Evolutionary conservation across 2,113 vertebrate species (phyloP), one percentile per base, ranked within the genome.

Genomic region (Pygoscelis antarcticus): DNA sequence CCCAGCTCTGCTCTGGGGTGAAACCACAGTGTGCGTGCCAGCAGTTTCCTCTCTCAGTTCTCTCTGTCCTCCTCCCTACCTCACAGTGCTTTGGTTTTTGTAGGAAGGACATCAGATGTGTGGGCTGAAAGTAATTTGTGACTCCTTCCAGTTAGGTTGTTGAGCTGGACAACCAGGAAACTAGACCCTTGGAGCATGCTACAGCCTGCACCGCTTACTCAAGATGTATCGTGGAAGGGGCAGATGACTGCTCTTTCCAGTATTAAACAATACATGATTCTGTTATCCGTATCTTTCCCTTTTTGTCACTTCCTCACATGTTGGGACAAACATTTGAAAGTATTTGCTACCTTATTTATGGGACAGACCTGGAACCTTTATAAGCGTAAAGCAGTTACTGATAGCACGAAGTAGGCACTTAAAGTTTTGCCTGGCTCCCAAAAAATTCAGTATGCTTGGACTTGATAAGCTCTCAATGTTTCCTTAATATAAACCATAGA

Each of bases 211-310:
- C 27, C 6, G 13, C 27, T 77, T 36, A 12, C n/a, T 72, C 3
- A 13, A 40, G 26, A 10, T 38, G 9, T 9, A 10, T 9, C 0
- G 0, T 6, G 29, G 49, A 79, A 76, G 20, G 7, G 74, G 16
- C 47, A 75, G 36, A 38, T 27, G 14, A 38, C 27, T 70, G 9
- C 21, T 78, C 11, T 75, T n/a, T n/a, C 79, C 55, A 47, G 34
- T 27, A 54, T 3, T 32, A 29, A 79, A 20, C 19, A 66, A 36
- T 30, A 51, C 4, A 22, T 18, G 5, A 34, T 87, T 78, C 52
- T 88, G 25, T 64, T 60, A 51, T 29, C 19, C 5, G 0, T 22
- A 15, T 47, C 16, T 69, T 93, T 66, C n/a, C 19, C 14, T 62
- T 77, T 70, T 62, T 89, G 23, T 23, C 36, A 49, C 52, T 44